These are phyloP conservation scores for Eristalis arbustorum DNA, from an alignment of 2,888 invertebrate genomes.

Conservation along the genomic window DNA sequence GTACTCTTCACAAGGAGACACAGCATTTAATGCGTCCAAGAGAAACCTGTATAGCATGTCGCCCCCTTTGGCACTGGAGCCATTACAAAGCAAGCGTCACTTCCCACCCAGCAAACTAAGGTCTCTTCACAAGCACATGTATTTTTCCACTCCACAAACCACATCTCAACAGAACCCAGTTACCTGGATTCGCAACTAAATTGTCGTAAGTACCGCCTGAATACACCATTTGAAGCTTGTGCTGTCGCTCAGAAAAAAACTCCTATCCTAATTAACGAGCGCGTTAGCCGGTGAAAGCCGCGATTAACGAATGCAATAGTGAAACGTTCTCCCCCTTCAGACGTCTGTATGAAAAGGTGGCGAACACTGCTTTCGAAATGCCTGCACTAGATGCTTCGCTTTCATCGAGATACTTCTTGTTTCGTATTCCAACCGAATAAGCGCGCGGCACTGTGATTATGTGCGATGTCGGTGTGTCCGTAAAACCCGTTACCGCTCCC, in stretches of 20 bases:
- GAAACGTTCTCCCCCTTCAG: neutral
- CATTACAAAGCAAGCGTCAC: no score
- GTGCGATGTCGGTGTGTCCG: conserved; percentile 19
- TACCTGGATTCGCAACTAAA: neutral
- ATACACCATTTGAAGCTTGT: neutral
- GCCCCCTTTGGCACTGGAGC: no score
- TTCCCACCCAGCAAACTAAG: no score
- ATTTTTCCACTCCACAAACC: neutral
- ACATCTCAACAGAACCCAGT: neutral
- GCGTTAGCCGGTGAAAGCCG: no score
- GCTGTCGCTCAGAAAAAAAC: neutral
- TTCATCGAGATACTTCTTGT: neutral
- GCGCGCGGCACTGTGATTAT: conserved; percentile 44
- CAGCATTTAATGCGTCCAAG: no score
- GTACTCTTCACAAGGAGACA: no score
- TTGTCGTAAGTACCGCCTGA: neutral
- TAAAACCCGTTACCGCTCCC: neutral
- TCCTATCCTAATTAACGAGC: neutral
- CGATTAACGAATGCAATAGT: neutral
- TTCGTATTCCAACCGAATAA: conserved; percentile 21
- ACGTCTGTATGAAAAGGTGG: conserved; percentile 11
- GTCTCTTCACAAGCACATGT: neutral
- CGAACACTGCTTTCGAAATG: conserved; percentile 10
- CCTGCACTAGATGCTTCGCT: conserved; percentile 1
- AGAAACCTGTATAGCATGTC: no score